Conservation (phyloP, 1,140 invertebrate genomes). For the Hyles vespertilio region DNA sequence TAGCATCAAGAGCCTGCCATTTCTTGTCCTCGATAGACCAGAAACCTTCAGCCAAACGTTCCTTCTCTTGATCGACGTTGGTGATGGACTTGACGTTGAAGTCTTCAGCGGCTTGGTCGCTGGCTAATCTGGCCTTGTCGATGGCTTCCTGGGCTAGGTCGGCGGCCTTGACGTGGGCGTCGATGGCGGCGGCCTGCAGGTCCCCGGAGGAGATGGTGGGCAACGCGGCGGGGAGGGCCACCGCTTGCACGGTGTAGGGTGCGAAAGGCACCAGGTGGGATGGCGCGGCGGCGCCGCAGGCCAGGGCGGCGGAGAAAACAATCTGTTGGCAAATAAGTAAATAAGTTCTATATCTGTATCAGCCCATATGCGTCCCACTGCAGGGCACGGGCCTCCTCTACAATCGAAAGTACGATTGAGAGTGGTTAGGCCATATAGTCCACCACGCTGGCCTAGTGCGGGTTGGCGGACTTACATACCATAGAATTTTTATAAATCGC, state of each 20-base stretch:
- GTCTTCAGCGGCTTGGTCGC: conserved; percentile 38
- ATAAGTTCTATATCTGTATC: no score
- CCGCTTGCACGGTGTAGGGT: conserved; percentile 9
- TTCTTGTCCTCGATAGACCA: conserved; percentile 49
- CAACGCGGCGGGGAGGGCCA: conserved; percentile 26
- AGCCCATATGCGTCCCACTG: no score
- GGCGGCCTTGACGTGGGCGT: conserved; percentile 47
- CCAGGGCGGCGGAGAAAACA: conserved; percentile 44
- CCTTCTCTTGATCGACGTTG: conserved; percentile 35
- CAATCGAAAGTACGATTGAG: no score
- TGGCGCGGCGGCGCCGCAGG: conserved; percentile 52
- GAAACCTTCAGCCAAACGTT: conserved; percentile 33
- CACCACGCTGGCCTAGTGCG: no score
- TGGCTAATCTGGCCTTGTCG: conserved; percentile 38
- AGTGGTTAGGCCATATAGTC: no score
- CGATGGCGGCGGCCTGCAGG: conserved; percentile 49
- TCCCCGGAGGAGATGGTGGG: conserved; percentile 47
- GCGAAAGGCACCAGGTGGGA: conserved; percentile 4
- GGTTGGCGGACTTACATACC: no score
- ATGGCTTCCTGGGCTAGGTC: conserved; percentile 32
- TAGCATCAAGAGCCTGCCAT: conserved; percentile 44
- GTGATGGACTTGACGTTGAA: conserved; percentile 39
- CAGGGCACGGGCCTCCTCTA: no score
- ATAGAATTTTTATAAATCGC: no score
- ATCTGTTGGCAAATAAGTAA: conserved; percentile 31